A percentile compares a stretch with the other conserved stretches of the same genome.
phyloP scores from a whole-genome alignment of 30 jellyfish, hydroid and myxozoan species.

The Turritopsis dohrnii region DNA sequence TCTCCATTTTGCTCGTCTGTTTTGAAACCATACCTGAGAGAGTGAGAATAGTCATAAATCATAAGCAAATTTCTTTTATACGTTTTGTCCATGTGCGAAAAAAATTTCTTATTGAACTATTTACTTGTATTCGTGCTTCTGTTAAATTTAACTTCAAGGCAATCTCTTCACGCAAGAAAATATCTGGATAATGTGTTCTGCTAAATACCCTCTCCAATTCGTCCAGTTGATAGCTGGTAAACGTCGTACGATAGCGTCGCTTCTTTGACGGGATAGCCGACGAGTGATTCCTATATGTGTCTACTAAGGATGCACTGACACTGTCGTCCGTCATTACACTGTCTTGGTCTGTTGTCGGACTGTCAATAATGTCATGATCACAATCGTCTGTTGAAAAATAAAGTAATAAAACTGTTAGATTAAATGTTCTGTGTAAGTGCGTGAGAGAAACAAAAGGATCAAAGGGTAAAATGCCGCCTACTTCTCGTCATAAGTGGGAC shows the following conservation, averaged over 20 bases:
- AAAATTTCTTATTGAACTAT: too few species aligned
- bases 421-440: slow-evolving; percentile 1
- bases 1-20: slow-evolving; percentile 94
- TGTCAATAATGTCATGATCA: slow-evolving; percentile 29
- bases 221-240: slow-evolving; percentile 86
- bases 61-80: too few species aligned
- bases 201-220: slow-evolving; percentile 86
- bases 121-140: slow-evolving; percentile 95
- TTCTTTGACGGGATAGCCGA: slow-evolving; percentile 55
- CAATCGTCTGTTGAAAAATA: slow-evolving; percentile 38
- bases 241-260: slow-evolving; percentile 89
- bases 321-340: slow-evolving; percentile 24
- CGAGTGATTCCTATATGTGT: slow-evolving; percentile 24
- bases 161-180: slow-evolving; percentile 84
- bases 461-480: background rate
- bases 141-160: slow-evolving; percentile 80
- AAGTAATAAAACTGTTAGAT: background rate
- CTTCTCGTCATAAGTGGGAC: too few species aligned
- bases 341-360: slow-evolving; percentile 44
- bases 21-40: slow-evolving; percentile 83
- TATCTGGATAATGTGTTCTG: slow-evolving; percentile 94
- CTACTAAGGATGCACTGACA: slow-evolving; percentile 30
- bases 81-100: background rate
- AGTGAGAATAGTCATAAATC: background rate
- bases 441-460: background rate